Evolutionary conservation across 2,888 invertebrate genomes (phyloP).

Genomic region (Tupiocoris notatus): DNA sequence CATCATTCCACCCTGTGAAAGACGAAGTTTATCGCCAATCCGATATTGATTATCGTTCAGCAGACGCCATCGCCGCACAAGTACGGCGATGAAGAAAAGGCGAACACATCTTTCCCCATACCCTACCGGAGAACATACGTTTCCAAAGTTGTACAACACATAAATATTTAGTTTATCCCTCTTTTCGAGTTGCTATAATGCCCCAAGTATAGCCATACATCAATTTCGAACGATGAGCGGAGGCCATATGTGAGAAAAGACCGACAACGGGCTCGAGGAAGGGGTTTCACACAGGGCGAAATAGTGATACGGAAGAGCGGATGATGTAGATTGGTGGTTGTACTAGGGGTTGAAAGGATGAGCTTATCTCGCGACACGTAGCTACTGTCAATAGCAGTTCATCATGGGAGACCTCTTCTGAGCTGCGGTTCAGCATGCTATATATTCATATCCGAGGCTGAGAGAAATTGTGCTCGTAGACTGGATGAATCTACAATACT

Average conservation of each 20-base stretch:
- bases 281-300: neutral
- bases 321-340: neutral
- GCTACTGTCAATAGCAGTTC: conserved; percentile 40
- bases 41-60: neutral
- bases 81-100: neutral
- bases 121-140: neutral
- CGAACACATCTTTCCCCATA: neutral
- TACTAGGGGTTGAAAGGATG: conserved; percentile 15
- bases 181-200: conserved; percentile 28
- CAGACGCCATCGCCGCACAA: neutral
- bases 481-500: neutral
- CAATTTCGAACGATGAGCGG: conserved; percentile 26
- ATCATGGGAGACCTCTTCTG: conserved; percentile 21
- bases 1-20: neutral
- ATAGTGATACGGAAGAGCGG: neutral
- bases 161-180: conserved; percentile 38
- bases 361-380: conserved; percentile 38
- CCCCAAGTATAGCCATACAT: conserved; percentile 19
- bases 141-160: conserved; percentile 27
- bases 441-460: conserved; percentile 19
- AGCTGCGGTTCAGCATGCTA: neutral
- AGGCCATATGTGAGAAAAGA: neutral
- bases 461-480: neutral
- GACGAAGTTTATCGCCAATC: neutral
- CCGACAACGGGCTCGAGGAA: neutral